Conservation (phyloP, 2,797 vertebrate genomes). For the Fratercula arctica region DNA sequence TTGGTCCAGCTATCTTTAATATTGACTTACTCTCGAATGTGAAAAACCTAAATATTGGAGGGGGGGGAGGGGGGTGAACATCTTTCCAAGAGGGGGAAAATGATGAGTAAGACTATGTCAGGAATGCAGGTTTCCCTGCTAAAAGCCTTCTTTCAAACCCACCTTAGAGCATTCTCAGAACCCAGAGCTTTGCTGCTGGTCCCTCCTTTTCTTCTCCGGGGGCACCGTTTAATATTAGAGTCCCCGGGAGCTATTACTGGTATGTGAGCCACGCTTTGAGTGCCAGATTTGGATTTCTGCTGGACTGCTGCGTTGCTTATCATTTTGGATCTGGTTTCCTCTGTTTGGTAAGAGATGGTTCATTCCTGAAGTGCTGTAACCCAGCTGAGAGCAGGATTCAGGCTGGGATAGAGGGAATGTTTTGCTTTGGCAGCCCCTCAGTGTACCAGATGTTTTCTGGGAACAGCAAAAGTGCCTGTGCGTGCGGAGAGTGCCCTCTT, state of each 20-base stretch:
- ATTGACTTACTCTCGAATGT: background rate
- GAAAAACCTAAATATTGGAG: background rate
- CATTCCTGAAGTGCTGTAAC: background rate
- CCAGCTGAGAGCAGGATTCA: background rate
- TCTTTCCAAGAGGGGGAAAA: background rate
- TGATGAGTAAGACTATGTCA: background rate
- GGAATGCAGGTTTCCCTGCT: background rate
- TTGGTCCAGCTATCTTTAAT: background rate
- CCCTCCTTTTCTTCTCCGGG: background rate
- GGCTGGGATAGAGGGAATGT: background rate
- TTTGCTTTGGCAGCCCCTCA: background rate
- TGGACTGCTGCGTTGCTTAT: background rate
- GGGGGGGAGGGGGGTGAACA: rapidly evolving
- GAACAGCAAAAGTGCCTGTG: background rate
- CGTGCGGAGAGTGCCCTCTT: background rate
- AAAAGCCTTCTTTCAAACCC: background rate
- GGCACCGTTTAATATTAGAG: background rate
- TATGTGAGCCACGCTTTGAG: background rate
- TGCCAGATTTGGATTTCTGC: background rate
- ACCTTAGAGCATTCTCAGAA: background rate
- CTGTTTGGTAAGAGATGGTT: background rate
- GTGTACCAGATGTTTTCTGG: background rate
- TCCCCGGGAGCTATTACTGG: background rate
- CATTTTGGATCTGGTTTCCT: background rate
- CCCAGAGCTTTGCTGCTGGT: background rate